Evolutionary conservation across 2,797 vertebrate genomes (phyloP).

Genomic region (Oryzias sinensis): DNA sequence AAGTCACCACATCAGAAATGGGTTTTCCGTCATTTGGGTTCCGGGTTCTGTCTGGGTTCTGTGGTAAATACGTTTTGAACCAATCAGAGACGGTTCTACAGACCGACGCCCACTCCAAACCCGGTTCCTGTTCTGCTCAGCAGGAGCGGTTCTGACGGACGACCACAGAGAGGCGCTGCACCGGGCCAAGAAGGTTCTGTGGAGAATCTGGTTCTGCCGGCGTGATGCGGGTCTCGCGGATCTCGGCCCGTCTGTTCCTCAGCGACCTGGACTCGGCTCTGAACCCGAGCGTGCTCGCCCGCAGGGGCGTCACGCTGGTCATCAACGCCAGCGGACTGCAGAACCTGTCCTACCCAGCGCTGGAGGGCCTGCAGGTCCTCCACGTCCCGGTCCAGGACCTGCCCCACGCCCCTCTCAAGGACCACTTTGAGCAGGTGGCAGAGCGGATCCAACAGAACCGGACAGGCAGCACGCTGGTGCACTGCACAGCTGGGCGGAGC

Average conservation of each 20-base stretch:
- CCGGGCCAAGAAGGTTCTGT: no score
- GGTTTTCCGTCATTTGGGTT: no score
- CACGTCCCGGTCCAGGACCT: conserved; percentile 61
- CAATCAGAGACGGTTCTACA: no score
- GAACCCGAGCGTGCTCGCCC: conserved; percentile 41
- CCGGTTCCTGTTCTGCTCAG: no score
- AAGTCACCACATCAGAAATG: no score
- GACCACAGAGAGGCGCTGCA: no score
- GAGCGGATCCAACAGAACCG: conserved; percentile 64
- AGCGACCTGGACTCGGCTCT: conserved; percentile 61
- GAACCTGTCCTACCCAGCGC: conserved; percentile 36
- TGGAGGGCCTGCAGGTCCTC: conserved; percentile 49
- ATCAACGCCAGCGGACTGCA: conserved; percentile 60
- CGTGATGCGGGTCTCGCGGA: conserved; percentile 61
- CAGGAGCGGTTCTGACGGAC: no score
- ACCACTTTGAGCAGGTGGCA: conserved; percentile 63
- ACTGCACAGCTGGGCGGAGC: conserved; percentile 71
- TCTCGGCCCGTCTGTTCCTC: conserved; percentile 62
- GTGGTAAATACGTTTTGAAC: no score
- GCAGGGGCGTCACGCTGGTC: conserved; percentile 68
- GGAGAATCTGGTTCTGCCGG: background rate
- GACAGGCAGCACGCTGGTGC: conserved; percentile 64
- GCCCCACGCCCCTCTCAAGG: conserved; percentile 62
- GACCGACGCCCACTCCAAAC: no score
- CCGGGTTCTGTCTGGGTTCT: no score